Evolutionary conservation across 2,888 invertebrate species (phyloP).

Genomic region (Drosophila fulvimacula): DNA sequence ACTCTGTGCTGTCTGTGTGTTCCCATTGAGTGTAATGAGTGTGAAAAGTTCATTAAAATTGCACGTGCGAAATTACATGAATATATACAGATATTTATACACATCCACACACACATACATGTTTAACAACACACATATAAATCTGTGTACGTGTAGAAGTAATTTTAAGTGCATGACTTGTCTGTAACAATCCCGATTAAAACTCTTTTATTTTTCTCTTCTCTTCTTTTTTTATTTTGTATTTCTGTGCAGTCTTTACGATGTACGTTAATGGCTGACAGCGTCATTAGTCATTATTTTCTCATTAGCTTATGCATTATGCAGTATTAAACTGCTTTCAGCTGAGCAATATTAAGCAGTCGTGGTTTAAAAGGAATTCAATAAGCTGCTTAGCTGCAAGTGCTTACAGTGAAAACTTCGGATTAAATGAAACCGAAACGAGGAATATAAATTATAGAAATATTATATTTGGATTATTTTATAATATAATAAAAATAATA

Average conservation of each 20-base stretch:
- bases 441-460: too few species aligned
- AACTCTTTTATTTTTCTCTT: slow-evolving; percentile 1
- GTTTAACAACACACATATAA: background rate
- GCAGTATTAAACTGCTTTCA: slow-evolving; percentile 54
- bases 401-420: too few species aligned
- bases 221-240: background rate
- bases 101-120: slow-evolving; percentile 10
- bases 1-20: slow-evolving; percentile 12
- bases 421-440: too few species aligned
- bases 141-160: slow-evolving; percentile 18
- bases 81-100: slow-evolving; percentile 5
- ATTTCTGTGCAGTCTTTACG: slow-evolving; percentile 26
- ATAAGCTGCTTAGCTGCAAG: background rate
- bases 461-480: too few species aligned
- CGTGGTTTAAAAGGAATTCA: background rate
- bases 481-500: too few species aligned
- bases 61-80: slow-evolving; percentile 71
- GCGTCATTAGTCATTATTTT: slow-evolving; percentile 56
- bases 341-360: background rate
- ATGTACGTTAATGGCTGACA: slow-evolving; percentile 52
- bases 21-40: slow-evolving; percentile 69
- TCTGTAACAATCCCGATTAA: slow-evolving; percentile 17
- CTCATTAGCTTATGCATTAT: slow-evolving; percentile 58
- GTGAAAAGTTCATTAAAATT: slow-evolving; percentile 79
- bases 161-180: slow-evolving; percentile 69